phyloP scores from a whole-genome alignment of 1,140 invertebrate species.

The Leucophenga varia region DNA sequence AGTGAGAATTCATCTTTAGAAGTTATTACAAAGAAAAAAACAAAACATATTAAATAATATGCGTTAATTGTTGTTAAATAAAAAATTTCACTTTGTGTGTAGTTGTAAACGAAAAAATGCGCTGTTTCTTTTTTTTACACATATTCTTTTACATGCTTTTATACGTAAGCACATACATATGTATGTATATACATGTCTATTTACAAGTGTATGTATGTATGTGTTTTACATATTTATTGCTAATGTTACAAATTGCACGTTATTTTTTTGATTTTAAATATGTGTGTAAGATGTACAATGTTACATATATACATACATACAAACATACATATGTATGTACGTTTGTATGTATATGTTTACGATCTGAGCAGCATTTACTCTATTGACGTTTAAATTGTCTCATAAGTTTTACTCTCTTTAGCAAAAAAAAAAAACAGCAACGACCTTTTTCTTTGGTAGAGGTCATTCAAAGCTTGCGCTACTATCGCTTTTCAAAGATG shows the following conservation, averaged over 20 bases:
- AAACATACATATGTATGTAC: not conserved
- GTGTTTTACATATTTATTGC: too few species aligned
- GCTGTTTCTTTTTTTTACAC: not conserved
- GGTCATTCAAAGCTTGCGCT: too few species aligned
- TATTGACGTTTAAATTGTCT: too few species aligned
- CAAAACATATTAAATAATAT: too few species aligned
- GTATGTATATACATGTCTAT: not conserved
- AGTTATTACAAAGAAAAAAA: not conserved
- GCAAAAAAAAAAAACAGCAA: too few species aligned
- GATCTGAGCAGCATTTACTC: not conserved
- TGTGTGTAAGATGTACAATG: too few species aligned
- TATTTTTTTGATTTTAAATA: too few species aligned
- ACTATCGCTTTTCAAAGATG: too few species aligned
- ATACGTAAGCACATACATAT: not conserved
- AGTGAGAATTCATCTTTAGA: not conserved
- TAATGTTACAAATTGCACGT: too few species aligned
- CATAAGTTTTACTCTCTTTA: too few species aligned
- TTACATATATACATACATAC: not conserved
- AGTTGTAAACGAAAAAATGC: not conserved
- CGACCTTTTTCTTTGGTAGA: too few species aligned
- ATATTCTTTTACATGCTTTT: not conserved
- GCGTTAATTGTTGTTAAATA: not conserved
- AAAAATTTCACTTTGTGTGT: not conserved
- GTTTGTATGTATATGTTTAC: not conserved
- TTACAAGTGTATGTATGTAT: not conserved